Percentiles rank a stretch among this genome's conserved stretches.
Conservation (phyloP, 2,888 invertebrate genomes). For the Leuctra nigra region DNA sequence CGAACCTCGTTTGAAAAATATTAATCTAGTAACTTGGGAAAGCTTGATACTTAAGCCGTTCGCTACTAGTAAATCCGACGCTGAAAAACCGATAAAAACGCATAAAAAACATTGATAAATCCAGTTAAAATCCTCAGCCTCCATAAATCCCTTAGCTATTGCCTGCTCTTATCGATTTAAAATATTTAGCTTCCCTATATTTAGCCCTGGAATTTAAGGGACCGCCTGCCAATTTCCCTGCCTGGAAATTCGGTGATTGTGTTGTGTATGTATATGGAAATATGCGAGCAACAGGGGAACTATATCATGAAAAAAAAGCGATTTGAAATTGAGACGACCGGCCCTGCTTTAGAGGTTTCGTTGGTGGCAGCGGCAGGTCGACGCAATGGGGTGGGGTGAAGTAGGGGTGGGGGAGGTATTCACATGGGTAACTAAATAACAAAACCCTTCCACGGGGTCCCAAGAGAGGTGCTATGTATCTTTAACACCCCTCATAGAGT, state of each 20-base stretch:
- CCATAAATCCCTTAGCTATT: too few relatives aligned
- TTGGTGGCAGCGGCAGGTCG: neutral
- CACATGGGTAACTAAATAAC: slow-evolving; percentile 12
- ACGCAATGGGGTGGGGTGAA: neutral
- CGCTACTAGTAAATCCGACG: too few relatives aligned
- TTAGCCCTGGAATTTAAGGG: slow-evolving; percentile 2
- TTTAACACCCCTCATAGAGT: slow-evolving; percentile 14
- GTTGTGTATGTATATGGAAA: slow-evolving; percentile 13
- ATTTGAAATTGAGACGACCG: neutral
- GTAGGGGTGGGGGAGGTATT: neutral
- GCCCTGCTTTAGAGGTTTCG: slow-evolving; percentile 4
- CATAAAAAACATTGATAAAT: too few relatives aligned
- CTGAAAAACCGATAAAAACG: too few relatives aligned
- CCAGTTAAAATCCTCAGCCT: too few relatives aligned
- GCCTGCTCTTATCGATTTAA: slow-evolving; percentile 7
- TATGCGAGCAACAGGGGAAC: slow-evolving; percentile 17
- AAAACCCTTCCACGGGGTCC: slow-evolving; percentile 4
- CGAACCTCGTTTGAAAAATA: too few relatives aligned
- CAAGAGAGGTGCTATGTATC: slow-evolving; percentile 7
- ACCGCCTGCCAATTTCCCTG: slow-evolving; percentile 13
- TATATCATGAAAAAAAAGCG: slow-evolving; percentile 15
- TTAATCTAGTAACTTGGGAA: too few relatives aligned
- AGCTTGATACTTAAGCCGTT: too few relatives aligned
- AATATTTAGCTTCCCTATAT: slow-evolving; percentile 6
- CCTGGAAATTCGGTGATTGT: neutral